Conservation (phyloP, 2,113 vertebrate genomes). For the Urocolius indicus region DNA sequence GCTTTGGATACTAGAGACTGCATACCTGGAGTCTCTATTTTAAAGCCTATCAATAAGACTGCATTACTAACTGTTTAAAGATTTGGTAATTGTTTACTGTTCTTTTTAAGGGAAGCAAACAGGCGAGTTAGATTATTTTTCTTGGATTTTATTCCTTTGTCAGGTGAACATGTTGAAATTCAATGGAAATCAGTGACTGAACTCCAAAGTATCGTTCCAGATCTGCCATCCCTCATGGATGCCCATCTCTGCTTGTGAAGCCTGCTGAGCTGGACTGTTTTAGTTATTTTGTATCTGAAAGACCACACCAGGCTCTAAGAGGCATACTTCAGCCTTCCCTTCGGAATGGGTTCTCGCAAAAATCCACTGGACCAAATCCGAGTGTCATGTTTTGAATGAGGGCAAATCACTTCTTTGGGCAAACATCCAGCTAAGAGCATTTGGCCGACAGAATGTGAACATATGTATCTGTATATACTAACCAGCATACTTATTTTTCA, state of each 20-base stretch:
- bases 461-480: not conserved
- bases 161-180: not conserved
- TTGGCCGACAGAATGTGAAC: not conserved
- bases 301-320: not conserved
- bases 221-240: not conserved
- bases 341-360: not conserved
- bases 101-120: constrained; percentile 6
- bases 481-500: not conserved
- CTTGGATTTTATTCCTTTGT: constrained; percentile 63
- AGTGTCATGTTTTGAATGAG: not conserved
- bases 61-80: not conserved
- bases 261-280: not conserved
- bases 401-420: not conserved
- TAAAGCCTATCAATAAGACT: not conserved
- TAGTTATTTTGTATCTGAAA: not conserved
- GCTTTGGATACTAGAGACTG: not conserved
- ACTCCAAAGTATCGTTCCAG: not conserved
- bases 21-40: not conserved
- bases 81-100: not conserved
- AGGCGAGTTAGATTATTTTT: constrained; percentile 22
- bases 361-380: not conserved
- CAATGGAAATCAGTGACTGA: not conserved
- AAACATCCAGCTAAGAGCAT: not conserved
- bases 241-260: not conserved
- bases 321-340: not conserved